Evolutionary conservation across 1,140 invertebrate genomes (phyloP), one percentile per base, ranked within the genome.

Genomic region (Druon quercuslanigerum): DNA sequence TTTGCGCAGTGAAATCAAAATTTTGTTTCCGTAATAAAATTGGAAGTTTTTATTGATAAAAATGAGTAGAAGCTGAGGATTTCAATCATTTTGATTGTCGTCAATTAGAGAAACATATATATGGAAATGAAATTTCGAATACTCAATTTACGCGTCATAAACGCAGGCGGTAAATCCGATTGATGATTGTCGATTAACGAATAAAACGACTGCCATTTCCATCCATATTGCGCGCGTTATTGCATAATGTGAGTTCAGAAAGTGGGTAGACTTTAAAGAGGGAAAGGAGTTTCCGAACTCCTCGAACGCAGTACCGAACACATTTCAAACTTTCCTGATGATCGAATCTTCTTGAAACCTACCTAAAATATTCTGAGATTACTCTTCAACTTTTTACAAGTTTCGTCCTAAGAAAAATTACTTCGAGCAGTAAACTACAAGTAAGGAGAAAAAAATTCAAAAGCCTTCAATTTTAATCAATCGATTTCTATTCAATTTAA

Each of bases 251-350:
- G 14, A 54, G 52, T 54, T 54, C 52, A 54, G 52, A 54, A 54
- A 54, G 52, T 54, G 52, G 52, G 52, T 54, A 54, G 52, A 54
- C 52, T 19, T 54, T 54, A 17, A 54, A 54, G 52, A 54, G 52
- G 8, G 8, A 54, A 0, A 46, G 40, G 9, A 9, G 17, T 54
- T 54, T 19, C 52, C 17, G 19, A 54, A 54, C 52, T n/a, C 52
- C 52, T 54, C 52, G n/a, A 54, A 54, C 17, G 17, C 52, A 52
- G n/a, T 11, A 46, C 40, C 40, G 40, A 46, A 46, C 40, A 46
- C 40, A 46, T 54, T 54, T n/a, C n/a, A 54, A 54, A 54, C 52
- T 54, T 54, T 54, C 17, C n/a, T 54, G 52, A 9, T 54, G 52
- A 54, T 54, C 52, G 52, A 54, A 54, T 54, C 17, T 54, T 9